phyloP scores from a whole-genome alignment of 2,113 vertebrate species.

The Prunella himalayana region DNA sequence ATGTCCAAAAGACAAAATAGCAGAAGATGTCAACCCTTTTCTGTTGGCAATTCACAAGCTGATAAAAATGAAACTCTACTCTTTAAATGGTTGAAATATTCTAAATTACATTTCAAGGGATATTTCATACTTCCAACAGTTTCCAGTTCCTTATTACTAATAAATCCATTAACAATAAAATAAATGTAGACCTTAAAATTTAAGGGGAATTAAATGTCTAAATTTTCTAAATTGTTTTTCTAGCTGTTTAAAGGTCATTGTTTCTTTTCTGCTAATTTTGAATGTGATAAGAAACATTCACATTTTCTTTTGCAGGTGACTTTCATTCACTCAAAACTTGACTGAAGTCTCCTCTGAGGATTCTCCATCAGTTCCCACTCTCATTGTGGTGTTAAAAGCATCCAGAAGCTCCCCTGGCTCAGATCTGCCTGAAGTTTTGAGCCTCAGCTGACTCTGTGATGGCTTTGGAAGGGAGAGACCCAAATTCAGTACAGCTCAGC shows the following conservation, averaged over 20 bases:
- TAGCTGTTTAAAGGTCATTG: neutral
- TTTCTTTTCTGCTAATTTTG: neutral
- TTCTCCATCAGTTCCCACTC: neutral
- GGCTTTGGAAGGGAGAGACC: neutral
- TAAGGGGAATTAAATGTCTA: neutral
- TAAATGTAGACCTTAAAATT: neutral
- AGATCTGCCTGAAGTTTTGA: neutral
- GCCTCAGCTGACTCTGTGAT: neutral
- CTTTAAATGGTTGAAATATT: neutral
- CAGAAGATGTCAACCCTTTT: neutral
- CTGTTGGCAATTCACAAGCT: neutral
- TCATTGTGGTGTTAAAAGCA: neutral
- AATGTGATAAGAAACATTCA: neutral
- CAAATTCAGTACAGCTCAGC: neutral
- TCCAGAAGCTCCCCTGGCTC: neutral
- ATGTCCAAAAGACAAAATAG: neutral
- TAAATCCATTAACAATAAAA: neutral
- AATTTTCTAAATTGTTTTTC: neutral
- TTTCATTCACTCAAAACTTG: neutral
- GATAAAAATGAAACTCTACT: neutral
- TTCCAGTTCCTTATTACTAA: neutral
- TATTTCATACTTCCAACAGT: neutral
- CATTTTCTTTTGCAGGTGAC: neutral
- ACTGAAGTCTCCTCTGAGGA: neutral
- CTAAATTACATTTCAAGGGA: neutral